phyloP scores from a whole-genome alignment of 2,888 invertebrate genomes.

The Pherbina coryleti region DNA sequence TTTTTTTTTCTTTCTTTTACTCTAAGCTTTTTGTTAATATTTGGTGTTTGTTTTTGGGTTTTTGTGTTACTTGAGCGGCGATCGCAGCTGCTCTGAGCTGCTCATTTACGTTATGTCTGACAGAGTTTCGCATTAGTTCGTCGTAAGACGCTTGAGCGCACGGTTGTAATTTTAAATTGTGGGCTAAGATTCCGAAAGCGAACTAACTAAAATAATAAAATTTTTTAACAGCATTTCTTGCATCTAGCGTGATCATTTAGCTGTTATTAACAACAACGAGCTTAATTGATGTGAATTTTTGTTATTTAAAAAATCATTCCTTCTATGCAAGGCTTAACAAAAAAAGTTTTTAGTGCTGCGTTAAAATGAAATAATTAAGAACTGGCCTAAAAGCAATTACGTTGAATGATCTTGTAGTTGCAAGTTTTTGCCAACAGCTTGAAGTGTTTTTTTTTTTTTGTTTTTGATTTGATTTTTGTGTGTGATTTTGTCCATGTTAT shows the following conservation, averaged over 20 bases:
- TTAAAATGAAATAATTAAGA: not conserved
- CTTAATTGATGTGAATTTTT: too few species aligned
- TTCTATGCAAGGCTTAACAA: not conserved
- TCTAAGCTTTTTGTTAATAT: not conserved
- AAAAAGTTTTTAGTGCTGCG: slow-evolving; percentile 19
- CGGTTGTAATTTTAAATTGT: not conserved
- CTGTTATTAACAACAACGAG: too few species aligned
- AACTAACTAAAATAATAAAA: too few species aligned
- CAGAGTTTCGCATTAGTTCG: slow-evolving; percentile 13
- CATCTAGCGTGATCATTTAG: not conserved
- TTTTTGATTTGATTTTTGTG: too few species aligned
- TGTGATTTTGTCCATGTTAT: too few species aligned
- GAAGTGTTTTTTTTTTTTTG: too few species aligned
- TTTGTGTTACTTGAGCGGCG: not conserved
- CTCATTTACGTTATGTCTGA: slow-evolving; percentile 28
- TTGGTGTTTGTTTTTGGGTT: not conserved
- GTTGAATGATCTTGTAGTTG: not conserved
- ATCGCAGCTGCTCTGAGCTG: slow-evolving; percentile 7
- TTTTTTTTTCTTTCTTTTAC: not conserved
- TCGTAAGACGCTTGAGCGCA: slow-evolving; percentile 27
- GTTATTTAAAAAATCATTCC: too few species aligned
- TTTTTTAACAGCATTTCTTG: not conserved
- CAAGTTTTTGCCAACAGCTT: not conserved
- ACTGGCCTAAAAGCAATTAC: too few species aligned
- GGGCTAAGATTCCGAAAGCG: too few species aligned